phyloP scores from a whole-genome alignment of 2,888 invertebrate genomes.

The Mylabris sibirica region DNA sequence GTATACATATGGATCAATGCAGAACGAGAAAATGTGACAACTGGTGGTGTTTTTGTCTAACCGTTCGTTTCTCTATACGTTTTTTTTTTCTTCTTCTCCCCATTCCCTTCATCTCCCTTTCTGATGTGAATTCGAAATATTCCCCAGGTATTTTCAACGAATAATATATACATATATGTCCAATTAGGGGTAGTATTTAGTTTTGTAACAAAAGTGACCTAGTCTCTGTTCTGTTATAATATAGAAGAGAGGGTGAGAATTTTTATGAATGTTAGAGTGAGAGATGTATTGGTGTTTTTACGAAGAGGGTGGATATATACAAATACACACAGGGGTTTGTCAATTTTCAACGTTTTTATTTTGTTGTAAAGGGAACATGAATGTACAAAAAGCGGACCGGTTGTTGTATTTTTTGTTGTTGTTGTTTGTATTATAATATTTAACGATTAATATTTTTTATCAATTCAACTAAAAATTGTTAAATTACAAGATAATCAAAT shows the following conservation, averaged over 20 bases:
- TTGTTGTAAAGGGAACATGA: conserved; percentile 3
- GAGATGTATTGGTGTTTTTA: conserved; percentile 29
- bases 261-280: conserved; percentile 17
- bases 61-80: conserved; percentile 2
- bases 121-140: conserved; percentile 15
- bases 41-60: conserved; percentile 2
- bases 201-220: conserved; percentile 55
- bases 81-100: not conserved
- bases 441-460: conserved; percentile 1
- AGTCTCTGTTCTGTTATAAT: conserved; percentile 38
- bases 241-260: conserved; percentile 37
- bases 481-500: not conserved
- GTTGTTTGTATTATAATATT: not conserved
- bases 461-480: not conserved
- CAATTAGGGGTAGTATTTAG: conserved; percentile 55
- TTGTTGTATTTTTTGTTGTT: not conserved
- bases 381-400: not conserved
- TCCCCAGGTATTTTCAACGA: conserved; percentile 50
- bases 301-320: conserved; percentile 42
- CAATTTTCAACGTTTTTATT: conserved; percentile 39
- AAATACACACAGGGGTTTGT: conserved; percentile 45
- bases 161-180: conserved; percentile 42
- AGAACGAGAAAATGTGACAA: not conserved
- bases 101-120: no score
- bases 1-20: not conserved